Evolutionary conservation across 2,113 vertebrate species (phyloP).

Genomic region (Calonectris borealis): DNA sequence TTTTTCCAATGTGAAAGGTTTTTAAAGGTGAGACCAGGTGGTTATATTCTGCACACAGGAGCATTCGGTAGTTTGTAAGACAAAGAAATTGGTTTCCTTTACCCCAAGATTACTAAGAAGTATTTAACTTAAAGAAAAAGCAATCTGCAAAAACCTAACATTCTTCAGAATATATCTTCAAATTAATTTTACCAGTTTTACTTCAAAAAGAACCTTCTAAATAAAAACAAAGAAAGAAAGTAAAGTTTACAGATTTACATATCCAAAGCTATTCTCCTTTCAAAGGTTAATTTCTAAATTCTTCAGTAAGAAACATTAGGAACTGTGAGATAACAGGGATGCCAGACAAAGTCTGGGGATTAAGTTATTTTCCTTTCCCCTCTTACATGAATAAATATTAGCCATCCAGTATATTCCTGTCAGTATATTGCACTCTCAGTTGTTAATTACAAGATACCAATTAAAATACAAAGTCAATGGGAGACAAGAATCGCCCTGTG

Average conservation of each 20-base stretch:
- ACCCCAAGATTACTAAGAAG: not conserved
- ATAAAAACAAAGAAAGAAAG: not conserved
- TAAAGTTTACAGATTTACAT: not conserved
- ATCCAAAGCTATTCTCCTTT: not conserved
- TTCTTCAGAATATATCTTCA: not conserved
- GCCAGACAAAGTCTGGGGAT: not conserved
- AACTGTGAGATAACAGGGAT: not conserved
- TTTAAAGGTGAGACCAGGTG: not conserved
- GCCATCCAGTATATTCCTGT: not conserved
- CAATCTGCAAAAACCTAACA: not conserved
- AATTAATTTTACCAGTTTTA: not conserved
- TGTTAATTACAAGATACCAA: slow-evolving; percentile 15
- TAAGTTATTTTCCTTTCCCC: not conserved
- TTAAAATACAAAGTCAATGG: slow-evolving; percentile 13
- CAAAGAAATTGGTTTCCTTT: not conserved
- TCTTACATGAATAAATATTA: slow-evolving; percentile 41
- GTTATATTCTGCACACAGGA: not conserved
- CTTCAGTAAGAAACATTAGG: not conserved
- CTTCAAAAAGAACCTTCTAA: not conserved
- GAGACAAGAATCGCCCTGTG: not conserved
- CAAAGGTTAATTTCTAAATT: not conserved
- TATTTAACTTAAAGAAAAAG: not conserved
- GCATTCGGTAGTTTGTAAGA: not conserved
- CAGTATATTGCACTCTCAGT: not conserved
- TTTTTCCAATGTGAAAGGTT: not conserved